phyloP scores from a whole-genome alignment of 2,113 vertebrate genomes.

The Engraulis encrasicolus region DNA sequence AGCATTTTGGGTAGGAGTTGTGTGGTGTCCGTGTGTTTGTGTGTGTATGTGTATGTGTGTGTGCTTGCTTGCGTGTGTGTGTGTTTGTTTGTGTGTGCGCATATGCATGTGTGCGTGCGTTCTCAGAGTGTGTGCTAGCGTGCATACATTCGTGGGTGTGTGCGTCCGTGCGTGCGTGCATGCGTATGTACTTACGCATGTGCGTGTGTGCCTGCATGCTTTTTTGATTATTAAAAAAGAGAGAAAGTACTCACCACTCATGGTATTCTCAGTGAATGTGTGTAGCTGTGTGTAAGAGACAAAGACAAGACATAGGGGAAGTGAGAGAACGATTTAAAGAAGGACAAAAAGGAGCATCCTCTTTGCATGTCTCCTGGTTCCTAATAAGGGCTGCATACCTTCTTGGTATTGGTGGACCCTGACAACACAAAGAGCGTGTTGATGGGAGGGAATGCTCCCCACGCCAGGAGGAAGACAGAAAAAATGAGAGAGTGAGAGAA shows the following conservation, averaged over 20 bases:
- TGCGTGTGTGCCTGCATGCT: not conserved
- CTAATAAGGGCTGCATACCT: not conserved
- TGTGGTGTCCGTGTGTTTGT: conserved; percentile 4
- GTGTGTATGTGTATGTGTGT: no score
- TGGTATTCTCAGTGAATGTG: not conserved
- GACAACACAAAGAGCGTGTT: conserved; percentile 12
- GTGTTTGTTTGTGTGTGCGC: conserved; percentile 18
- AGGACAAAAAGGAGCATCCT: not conserved
- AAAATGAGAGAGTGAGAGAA: not conserved
- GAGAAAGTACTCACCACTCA: not conserved
- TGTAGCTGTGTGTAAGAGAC: not conserved
- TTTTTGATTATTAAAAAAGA: not conserved
- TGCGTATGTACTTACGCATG: no score
- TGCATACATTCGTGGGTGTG: conserved; percentile 21
- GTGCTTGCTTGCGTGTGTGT: no score
- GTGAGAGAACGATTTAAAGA: not conserved
- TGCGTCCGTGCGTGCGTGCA: not conserved
- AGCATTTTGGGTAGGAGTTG: conserved; percentile 24
- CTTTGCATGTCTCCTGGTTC: not conserved
- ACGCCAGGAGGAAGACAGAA: not conserved
- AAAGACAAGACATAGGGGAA: not conserved
- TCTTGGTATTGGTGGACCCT: not conserved
- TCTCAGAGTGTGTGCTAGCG: conserved; percentile 25
- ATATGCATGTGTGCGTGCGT: conserved; percentile 25
- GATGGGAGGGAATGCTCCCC: not conserved